Evolutionary conservation across 2,888 invertebrate species (phyloP).

Genomic region (Aphodius sticticus): DNA sequence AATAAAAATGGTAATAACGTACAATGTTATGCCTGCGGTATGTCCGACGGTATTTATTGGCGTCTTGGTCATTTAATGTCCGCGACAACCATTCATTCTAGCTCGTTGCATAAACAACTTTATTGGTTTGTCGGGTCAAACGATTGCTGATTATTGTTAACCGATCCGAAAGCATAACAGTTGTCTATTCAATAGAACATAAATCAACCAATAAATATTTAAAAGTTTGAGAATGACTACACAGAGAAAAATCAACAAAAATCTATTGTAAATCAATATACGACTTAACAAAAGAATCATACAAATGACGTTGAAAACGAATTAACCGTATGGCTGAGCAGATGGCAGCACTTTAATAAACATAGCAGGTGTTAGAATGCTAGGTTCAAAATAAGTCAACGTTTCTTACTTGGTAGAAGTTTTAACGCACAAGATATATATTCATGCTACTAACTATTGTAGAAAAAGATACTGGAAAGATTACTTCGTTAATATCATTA

Average conservation of each 20-base stretch:
- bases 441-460: too few relatives aligned
- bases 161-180: neutral
- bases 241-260: too few relatives aligned
- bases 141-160: neutral
- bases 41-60: neutral
- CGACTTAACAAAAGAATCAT: neutral
- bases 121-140: neutral
- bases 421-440: too few relatives aligned
- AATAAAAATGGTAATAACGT: conserved; percentile 4
- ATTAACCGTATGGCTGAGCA: neutral
- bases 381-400: too few relatives aligned
- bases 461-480: too few relatives aligned
- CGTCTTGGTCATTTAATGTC: neutral
- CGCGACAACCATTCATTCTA: neutral
- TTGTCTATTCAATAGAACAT: neutral
- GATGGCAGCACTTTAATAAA: neutral
- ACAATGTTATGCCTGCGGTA: neutral
- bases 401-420: too few relatives aligned
- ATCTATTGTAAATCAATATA: too few relatives aligned
- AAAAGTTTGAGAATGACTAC: too few relatives aligned
- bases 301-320: neutral
- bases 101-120: neutral
- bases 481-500: too few relatives aligned
- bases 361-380: neutral
- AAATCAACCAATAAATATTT: neutral